Conservation (phyloP, 2,888 invertebrate genomes). For the Dione vanillae region DNA sequence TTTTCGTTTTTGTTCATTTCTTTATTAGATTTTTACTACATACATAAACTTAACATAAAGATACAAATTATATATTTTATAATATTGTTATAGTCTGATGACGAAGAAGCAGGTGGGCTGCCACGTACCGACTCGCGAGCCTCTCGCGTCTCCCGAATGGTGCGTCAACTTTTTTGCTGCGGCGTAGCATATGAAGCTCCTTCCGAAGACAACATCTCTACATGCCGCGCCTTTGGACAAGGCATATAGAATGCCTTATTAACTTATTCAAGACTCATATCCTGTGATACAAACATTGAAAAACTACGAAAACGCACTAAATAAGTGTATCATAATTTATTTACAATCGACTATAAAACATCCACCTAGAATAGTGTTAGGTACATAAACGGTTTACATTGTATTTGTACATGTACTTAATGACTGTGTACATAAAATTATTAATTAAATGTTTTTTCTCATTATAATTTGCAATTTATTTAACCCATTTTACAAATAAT, state of each 20-base stretch:
- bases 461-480: neutral
- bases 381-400: constrained; percentile 58
- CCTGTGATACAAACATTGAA: constrained; percentile 38
- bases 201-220: constrained; percentile 68
- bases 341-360: constrained; percentile 49
- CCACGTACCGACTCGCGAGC: constrained; percentile 70
- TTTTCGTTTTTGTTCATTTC: too few species aligned
- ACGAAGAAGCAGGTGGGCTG: constrained; percentile 77
- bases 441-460: constrained; percentile 51
- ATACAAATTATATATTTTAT: constrained; percentile 38
- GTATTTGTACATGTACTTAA: constrained; percentile 43
- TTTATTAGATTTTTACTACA: neutral
- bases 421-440: constrained; percentile 67
- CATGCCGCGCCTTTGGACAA: constrained; percentile 47
- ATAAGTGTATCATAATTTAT: constrained; percentile 10
- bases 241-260: constrained; percentile 56
- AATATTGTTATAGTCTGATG: constrained; percentile 71
- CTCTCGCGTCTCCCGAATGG: constrained; percentile 68
- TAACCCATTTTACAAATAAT: constrained; percentile 11
- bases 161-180: constrained; percentile 76
- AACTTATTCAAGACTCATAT: constrained; percentile 23
- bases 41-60: neutral
- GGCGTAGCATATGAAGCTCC: constrained; percentile 66
- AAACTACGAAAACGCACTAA: neutral
- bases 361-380: constrained; percentile 58